Evolutionary conservation across 2,113 vertebrate species (phyloP).

Genomic region (Telmatochromis sp.): DNA sequence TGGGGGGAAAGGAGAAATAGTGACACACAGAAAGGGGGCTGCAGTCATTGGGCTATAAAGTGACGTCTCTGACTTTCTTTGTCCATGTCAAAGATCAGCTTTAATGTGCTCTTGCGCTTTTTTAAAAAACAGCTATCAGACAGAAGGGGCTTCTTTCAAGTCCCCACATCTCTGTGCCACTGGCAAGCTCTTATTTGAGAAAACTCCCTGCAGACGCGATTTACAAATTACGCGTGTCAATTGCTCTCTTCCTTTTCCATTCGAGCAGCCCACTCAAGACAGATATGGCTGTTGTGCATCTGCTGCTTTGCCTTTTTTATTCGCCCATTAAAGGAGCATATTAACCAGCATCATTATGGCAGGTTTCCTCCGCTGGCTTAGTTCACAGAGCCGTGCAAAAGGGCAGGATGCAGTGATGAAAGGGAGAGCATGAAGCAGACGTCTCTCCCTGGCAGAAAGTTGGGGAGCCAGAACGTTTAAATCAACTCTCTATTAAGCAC

Average conservation of each 20-base stretch:
- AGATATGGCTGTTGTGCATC: constrained; percentile 59
- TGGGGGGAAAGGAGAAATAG: constrained; percentile 35
- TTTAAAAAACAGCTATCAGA: background rate
- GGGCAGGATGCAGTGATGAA: constrained; percentile 58
- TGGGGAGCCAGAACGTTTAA: constrained; percentile 46
- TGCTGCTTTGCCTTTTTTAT: constrained; percentile 58
- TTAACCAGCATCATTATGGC: constrained; percentile 60
- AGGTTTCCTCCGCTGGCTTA: constrained; percentile 50
- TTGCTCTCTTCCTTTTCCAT: constrained; percentile 51
- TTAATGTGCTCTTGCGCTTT: background rate
- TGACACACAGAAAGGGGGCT: constrained; percentile 58
- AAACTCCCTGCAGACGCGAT: constrained; percentile 25
- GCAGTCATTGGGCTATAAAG: constrained; percentile 64
- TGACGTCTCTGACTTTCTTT: constrained; percentile 64
- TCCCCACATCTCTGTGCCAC: background rate
- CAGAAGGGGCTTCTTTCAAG: background rate
- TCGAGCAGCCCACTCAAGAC: constrained; percentile 6
- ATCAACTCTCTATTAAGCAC: constrained; percentile 58
- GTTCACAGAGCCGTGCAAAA: constrained; percentile 37
- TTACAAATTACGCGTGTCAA: constrained; percentile 51
- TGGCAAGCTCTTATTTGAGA: background rate
- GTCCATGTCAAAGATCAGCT: constrained; percentile 25
- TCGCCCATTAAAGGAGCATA: constrained; percentile 54
- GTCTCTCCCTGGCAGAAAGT: constrained; percentile 22
- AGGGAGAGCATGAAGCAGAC: constrained; percentile 32